phyloP scores from a whole-genome alignment of 1,140 invertebrate species.

The Zaprionus nigranus region DNA sequence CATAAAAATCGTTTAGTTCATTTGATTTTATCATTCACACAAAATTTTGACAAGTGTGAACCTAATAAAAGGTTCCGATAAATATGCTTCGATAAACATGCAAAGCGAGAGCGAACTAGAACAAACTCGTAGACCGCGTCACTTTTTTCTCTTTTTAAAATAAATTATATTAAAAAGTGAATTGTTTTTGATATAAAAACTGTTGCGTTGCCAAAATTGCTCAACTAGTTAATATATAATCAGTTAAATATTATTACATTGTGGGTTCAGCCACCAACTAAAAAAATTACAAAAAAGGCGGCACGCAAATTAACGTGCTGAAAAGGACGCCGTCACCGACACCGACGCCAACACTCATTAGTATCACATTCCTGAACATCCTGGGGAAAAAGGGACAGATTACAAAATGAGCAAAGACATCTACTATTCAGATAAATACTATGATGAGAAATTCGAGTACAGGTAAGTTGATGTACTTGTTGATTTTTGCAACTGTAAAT shows the following conservation, averaged over 20 bases:
- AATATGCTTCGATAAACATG: slow-evolving; percentile 1
- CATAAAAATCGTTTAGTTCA: neutral
- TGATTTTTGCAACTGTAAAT: slow-evolving; percentile 47
- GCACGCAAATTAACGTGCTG: slow-evolving; percentile 15
- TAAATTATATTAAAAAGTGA: slow-evolving; percentile 43
- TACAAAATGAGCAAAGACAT: slow-evolving; percentile 87
- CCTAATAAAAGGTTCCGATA: slow-evolving; percentile 5
- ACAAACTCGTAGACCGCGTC: slow-evolving; percentile 54
- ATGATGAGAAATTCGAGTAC: slow-evolving; percentile 94
- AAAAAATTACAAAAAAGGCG: neutral
- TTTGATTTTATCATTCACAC: slow-evolving; percentile 6
- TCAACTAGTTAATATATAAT: neutral
- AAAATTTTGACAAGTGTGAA: neutral
- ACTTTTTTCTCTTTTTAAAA: slow-evolving; percentile 66
- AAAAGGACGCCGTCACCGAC: slow-evolving; percentile 45
- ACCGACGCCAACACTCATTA: slow-evolving; percentile 30
- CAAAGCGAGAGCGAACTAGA: slow-evolving; percentile 30
- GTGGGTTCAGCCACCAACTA: neutral
- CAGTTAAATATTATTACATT: neutral
- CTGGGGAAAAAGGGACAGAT: neutral
- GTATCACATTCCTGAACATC: slow-evolving; percentile 40
- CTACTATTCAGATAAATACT: slow-evolving; percentile 97
- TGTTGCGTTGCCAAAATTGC: neutral
- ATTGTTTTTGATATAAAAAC: slow-evolving; percentile 17
- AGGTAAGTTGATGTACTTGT: slow-evolving; percentile 86